Evolutionary conservation across 2,888 invertebrate genomes (phyloP).

Genomic region (Phlogophora meticulosa): DNA sequence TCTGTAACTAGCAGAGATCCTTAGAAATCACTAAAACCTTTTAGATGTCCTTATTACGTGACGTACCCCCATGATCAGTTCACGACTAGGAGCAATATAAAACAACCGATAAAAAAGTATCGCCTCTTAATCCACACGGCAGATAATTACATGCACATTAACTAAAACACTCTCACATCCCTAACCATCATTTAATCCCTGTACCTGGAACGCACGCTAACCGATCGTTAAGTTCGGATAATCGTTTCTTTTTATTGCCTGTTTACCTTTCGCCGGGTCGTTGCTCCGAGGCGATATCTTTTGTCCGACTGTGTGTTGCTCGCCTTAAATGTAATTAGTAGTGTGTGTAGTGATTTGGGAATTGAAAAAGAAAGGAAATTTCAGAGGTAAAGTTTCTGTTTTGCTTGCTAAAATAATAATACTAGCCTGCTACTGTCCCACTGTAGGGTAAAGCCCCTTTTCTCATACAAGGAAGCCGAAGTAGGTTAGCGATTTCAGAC

Average conservation of each 20-base stretch:
- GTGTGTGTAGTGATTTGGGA: conserved; percentile 19
- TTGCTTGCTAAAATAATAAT: background rate
- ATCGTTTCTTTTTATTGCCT: conserved; percentile 72
- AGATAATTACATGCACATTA: conserved; percentile 38
- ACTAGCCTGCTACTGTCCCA: too few relatives aligned
- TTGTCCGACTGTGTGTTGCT: conserved; percentile 24
- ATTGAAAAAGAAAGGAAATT: conserved; percentile 2
- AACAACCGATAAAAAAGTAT: background rate
- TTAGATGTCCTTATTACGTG: too few relatives aligned
- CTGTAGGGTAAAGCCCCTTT: too few relatives aligned
- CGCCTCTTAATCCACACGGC: background rate
- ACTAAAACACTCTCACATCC: conserved; percentile 24
- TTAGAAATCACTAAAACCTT: too few relatives aligned
- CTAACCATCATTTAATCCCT: conserved; percentile 26
- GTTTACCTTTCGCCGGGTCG: conserved; percentile 65
- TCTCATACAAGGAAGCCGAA: too few relatives aligned
- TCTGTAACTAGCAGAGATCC: too few relatives aligned
- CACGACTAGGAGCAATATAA: too few relatives aligned
- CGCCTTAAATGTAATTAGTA: conserved; percentile 42
- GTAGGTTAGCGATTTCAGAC: too few relatives aligned
- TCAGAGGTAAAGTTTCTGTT: background rate
- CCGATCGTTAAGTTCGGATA: conserved; percentile 66
- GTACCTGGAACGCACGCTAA: conserved; percentile 60
- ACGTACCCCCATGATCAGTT: too few relatives aligned
- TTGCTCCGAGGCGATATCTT: conserved; percentile 53